Evolutionary conservation across 2,888 invertebrate species (phyloP).

Genomic region (Quadriops clusia): DNA sequence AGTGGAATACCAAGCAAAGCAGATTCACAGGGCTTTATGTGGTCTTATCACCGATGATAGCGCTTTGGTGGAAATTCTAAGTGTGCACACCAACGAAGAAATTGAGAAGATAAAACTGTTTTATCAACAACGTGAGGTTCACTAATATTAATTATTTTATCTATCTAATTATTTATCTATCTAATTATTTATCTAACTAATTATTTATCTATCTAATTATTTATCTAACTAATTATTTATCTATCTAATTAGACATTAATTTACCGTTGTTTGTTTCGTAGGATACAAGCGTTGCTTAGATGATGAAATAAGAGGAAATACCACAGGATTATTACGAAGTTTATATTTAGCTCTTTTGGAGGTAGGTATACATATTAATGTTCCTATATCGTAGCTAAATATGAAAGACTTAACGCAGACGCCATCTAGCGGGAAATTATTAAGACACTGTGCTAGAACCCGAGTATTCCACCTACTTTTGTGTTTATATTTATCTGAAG

Average conservation of each 20-base stretch:
- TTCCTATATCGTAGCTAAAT: no score
- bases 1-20: background rate
- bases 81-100: background rate
- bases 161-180: background rate
- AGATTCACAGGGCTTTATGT: background rate
- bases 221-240: background rate
- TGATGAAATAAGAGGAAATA: no score
- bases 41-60: background rate
- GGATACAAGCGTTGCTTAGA: no score
- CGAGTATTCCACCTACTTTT: no score
- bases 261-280: no score
- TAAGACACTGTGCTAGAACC: no score
- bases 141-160: background rate
- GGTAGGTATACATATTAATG: no score
- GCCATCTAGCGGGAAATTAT: no score
- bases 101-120: background rate
- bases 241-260: background rate
- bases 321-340: no score
- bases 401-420: no score
- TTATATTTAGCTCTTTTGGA: no score
- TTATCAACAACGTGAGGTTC: background rate
- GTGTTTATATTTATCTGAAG: no score
- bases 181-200: background rate
- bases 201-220: background rate
- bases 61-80: background rate